phyloP scores from a whole-genome alignment of 2,113 vertebrate genomes.

The Platysteira castanea region DNA sequence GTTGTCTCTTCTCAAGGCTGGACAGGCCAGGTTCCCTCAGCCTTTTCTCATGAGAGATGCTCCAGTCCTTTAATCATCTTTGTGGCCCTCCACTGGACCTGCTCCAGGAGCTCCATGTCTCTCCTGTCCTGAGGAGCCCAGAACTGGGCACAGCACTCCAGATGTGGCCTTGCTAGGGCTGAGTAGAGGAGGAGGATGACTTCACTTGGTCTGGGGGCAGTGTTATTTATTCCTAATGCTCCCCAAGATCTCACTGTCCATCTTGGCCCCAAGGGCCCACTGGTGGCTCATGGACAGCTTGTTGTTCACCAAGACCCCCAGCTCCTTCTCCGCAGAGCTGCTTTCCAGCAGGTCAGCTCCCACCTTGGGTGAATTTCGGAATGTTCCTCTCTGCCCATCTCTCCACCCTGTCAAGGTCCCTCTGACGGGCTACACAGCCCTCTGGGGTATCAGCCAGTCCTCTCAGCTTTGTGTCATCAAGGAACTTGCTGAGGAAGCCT shows the following conservation, averaged over 20 bases:
- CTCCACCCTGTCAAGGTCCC: accelerated
- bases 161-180: neutral
- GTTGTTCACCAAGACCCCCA: neutral
- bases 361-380: neutral
- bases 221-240: neutral
- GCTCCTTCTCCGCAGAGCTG: neutral
- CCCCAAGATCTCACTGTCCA: neutral
- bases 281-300: neutral
- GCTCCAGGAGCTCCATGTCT: neutral
- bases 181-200: neutral
- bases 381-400: neutral
- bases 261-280: neutral
- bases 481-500: neutral
- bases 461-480: neutral
- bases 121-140: neutral
- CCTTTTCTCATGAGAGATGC: neutral
- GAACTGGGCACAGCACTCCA: neutral
- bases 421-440: neutral
- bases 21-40: neutral
- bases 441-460: accelerated
- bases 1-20: neutral
- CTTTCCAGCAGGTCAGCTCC: neutral
- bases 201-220: neutral
- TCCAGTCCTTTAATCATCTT: neutral
- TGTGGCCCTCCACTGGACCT: neutral